Evolutionary conservation across 23 tunicate genomes (phyloP).

Genomic region (Styela clava): DNA sequence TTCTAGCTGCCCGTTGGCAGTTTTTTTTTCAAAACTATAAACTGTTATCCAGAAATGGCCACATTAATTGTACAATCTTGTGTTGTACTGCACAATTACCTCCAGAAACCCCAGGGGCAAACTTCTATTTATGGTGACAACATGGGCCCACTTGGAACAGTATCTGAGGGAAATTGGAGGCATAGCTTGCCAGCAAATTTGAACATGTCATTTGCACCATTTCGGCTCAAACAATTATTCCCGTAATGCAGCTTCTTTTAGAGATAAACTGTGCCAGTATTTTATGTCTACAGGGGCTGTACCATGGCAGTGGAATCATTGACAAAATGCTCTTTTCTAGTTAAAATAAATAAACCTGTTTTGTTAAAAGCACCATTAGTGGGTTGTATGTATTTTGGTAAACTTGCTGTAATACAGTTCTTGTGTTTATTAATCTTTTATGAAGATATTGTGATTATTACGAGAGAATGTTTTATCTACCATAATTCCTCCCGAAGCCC

Average conservation of each 20-base stretch:
- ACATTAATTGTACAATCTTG: conserved; percentile 31
- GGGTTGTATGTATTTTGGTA: no score
- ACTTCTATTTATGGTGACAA: conserved; percentile 9
- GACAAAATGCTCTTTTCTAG: no score
- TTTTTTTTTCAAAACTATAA: conserved; percentile 20
- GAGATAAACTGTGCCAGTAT: conserved; percentile 18
- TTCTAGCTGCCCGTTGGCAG: conserved; percentile 41
- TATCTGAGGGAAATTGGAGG: conserved; percentile 32
- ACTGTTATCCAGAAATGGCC: conserved; percentile 26
- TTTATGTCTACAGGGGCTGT: conserved; percentile 37
- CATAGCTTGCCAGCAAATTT: conserved; percentile 12
- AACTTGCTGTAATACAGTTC: no score
- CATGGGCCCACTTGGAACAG: conserved; percentile 15
- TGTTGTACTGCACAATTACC: conserved; percentile 42
- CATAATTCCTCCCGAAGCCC: no score
- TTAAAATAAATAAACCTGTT: no score
- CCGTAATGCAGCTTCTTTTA: conserved; percentile 11
- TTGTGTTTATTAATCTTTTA: no score
- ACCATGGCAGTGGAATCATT: conserved; percentile 39
- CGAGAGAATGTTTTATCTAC: no score
- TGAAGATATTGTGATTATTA: no score
- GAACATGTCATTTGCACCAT: conserved; percentile 1
- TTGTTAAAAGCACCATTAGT: no score
- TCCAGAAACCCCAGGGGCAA: conserved; percentile 1
- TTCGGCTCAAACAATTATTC: conserved; percentile 42